Base-by-base conservation (phyloP, 2,797 vertebrate genomes). In the Rhodeus uyekii region DNA sequence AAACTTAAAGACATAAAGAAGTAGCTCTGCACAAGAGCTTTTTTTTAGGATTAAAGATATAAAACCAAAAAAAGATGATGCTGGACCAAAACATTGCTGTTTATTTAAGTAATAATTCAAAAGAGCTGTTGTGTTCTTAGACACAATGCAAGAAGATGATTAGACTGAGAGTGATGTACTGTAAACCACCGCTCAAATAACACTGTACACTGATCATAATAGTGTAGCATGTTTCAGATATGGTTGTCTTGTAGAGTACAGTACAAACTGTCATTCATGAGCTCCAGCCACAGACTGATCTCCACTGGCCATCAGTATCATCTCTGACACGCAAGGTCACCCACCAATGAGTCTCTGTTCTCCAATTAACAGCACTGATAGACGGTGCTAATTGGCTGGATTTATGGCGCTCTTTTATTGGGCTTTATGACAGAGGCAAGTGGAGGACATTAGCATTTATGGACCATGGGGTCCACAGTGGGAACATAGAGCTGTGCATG, bases 331-430 rank as follows among this genome's bases (percentile, higher is more conserved):
- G 89, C 94, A 95, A 95, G 94, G 94, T 95, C 94, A 94, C 93
- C 91, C 90, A 89, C 88, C 90, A 92, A 90, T 92, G 90, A 91
- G 91, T 93, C 93, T 93, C 92, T 90, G 91, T 93, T 94, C 92
- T 94, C 93, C 93, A 95, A 95, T 95, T 95, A 95, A 94, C 91
- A 90, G 89, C 92, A 8, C 94, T 94, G 94, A 95, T 94, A 92
- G 94, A 95, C 92, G 90, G 90, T 90, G 92, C 94, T 95, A 95
- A 95, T 95, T 95, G 94, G 92, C 90, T 88, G 92, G 93, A 95
- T 95, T 95, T 93, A 95, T 93, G 92, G 89, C 89, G 90, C 90
- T 88, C 92, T 94, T 94, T 94, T 95, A 94, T 94, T 94, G 93
- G 93, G 91, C 92, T 94, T 95, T 93, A 94, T 94, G 93, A 94